These are phyloP conservation scores for Chymomyza costata DNA, from an alignment of 1,140 invertebrate genomes.

Conservation along the genomic window DNA sequence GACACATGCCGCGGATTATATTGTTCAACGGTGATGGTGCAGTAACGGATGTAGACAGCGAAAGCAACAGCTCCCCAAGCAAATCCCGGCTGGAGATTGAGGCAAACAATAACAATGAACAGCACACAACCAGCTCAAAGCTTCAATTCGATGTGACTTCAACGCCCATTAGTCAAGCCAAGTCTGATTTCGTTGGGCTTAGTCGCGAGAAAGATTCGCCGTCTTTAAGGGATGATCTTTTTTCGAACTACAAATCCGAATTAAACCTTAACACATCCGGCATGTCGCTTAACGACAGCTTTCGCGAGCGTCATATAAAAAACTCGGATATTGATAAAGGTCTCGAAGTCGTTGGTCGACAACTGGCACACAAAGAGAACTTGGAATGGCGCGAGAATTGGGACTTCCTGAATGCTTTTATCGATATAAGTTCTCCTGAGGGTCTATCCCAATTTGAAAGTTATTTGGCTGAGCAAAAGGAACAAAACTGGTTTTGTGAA, in stretches of 20 bases:
- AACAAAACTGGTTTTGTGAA: no score
- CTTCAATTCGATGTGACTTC: slow-evolving; percentile 9
- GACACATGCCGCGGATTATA: no score
- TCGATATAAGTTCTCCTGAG: slow-evolving; percentile 83
- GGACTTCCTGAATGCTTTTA: slow-evolving; percentile 88
- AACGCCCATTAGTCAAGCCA: slow-evolving; percentile 29
- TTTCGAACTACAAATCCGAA: not conserved
- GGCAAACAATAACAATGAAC: no score
- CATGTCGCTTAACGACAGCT: slow-evolving; percentile 36
- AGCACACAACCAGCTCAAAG: no score
- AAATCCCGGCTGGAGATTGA: no score
- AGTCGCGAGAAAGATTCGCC: slow-evolving; percentile 8
- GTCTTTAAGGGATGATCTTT: not conserved
- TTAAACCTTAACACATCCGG: slow-evolving; percentile 4
- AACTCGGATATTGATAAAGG: slow-evolving; percentile 89
- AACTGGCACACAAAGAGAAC: slow-evolving; percentile 84
- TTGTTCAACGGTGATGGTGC: not conserved
- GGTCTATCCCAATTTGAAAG: slow-evolving; percentile 85
- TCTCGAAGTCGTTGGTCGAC: slow-evolving; percentile 86
- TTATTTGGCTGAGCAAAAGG: slow-evolving; percentile 79
- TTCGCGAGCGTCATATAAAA: slow-evolving; percentile 77
- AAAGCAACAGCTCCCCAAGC: no score
- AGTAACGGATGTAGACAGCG: not conserved
- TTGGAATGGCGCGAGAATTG: slow-evolving; percentile 94
- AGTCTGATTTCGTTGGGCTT: slow-evolving; percentile 20